phyloP scores from a whole-genome alignment of 2,888 invertebrate species.

The Agrotis ipsilon region DNA sequence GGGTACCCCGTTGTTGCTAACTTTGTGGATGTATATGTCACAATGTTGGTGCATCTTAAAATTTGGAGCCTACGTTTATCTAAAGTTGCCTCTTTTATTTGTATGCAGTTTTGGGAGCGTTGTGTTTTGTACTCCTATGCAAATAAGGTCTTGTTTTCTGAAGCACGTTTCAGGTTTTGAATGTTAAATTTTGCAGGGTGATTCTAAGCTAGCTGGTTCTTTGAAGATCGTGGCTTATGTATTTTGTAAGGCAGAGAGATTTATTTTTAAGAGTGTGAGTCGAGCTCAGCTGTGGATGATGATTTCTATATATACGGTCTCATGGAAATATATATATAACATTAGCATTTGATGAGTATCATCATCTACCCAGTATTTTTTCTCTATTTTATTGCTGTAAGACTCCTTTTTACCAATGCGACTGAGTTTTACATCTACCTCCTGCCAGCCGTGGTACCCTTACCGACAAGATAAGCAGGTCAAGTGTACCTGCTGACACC shows the following conservation, averaged over 20 bases:
- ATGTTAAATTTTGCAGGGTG: slow-evolving; percentile 29
- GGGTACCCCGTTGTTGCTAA: slow-evolving; percentile 71
- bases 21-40: slow-evolving; percentile 60
- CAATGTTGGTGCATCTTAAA: slow-evolving; percentile 60
- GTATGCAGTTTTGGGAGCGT: slow-evolving; percentile 33
- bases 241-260: neutral
- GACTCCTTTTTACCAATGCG: too few species aligned
- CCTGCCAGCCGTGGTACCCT: too few species aligned
- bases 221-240: neutral
- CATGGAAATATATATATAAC: too few species aligned
- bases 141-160: slow-evolving; percentile 22
- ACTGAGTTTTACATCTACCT: too few species aligned
- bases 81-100: slow-evolving; percentile 55
- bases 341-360: too few species aligned
- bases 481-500: too few species aligned
- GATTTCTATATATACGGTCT: too few species aligned
- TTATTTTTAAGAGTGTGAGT: too few species aligned
- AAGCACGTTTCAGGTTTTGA: slow-evolving; percentile 29
- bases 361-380: too few species aligned
- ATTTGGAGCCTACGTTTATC: slow-evolving; percentile 55
- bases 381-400: too few species aligned
- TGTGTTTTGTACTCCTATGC: slow-evolving; percentile 22
- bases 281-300: too few species aligned
- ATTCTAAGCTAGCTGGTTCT: neutral
- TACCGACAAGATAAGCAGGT: too few species aligned